Evolutionary conservation across 2,113 vertebrate genomes (phyloP).

Genomic region (Ptilorrhoa leucosticta): DNA sequence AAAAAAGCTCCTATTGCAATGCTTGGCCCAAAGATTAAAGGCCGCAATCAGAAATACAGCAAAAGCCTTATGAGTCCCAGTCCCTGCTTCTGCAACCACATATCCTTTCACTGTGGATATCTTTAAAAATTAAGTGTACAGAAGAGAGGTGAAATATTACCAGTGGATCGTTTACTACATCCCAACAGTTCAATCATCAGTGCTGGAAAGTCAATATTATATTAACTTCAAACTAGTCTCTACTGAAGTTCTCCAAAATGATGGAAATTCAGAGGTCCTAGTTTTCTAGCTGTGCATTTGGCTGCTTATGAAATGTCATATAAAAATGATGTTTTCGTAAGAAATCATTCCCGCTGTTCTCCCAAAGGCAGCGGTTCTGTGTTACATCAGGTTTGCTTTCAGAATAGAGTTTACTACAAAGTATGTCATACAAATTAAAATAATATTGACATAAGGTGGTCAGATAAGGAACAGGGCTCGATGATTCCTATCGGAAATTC

Average conservation of each 20-base stretch:
- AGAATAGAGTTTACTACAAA: neutral
- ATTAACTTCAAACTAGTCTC: conserved; percentile 23
- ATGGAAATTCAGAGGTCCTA: conserved; percentile 6
- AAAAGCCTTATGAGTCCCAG: neutral
- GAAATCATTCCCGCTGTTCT: neutral
- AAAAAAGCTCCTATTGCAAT: neutral
- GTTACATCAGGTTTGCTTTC: neutral
- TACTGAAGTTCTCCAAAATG: conserved; percentile 14
- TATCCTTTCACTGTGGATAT: neutral
- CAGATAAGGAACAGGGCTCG: neutral
- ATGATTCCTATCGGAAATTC: neutral
- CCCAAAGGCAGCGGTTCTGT: neutral
- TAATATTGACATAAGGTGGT: neutral
- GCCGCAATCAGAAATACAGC: neutral
- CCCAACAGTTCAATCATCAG: conserved; percentile 19
- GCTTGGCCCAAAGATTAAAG: neutral
- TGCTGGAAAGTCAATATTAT: conserved; percentile 47
- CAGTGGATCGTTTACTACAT: neutral
- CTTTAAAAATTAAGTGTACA: neutral
- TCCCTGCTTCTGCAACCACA: neutral
- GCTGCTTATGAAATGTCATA: neutral
- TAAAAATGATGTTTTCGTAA: conserved; percentile 30
- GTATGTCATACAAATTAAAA: neutral
- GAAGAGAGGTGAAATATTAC: conserved; percentile 1
- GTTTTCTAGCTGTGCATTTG: neutral